A percentile compares a stretch with the other conserved stretches of the same genome.
Conservation (phyloP, 2,888 invertebrate genomes). For the Maniola hyperantus region DNA sequence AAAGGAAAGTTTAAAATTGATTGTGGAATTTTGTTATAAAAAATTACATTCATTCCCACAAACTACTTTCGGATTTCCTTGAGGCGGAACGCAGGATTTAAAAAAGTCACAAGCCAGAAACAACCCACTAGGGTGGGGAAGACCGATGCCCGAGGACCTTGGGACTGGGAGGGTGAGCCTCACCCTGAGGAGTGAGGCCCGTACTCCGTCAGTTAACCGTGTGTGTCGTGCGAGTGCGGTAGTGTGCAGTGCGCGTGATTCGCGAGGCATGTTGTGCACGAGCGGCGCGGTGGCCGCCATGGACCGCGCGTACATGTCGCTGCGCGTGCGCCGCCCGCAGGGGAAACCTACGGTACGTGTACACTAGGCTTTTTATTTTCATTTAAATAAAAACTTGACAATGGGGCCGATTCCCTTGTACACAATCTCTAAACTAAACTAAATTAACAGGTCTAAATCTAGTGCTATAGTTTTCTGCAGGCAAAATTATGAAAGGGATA, state of each 20-base stretch:
- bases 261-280: constrained; percentile 73
- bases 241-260: constrained; percentile 38
- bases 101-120: background rate
- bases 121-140: background rate
- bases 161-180: background rate
- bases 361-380: background rate
- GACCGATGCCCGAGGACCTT: background rate
- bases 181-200: no score
- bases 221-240: constrained; percentile 29
- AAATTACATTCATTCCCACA: no score
- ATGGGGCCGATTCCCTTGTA: no score
- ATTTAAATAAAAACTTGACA: no score
- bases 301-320: constrained; percentile 80
- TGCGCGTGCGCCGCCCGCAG: constrained; percentile 76
- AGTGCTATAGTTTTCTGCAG: no score
- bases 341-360: constrained; percentile 65
- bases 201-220: constrained; percentile 24
- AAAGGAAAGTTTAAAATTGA: no score
- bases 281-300: constrained; percentile 74
- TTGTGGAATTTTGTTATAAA: no score
- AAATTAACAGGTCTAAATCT: no score
- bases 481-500: no score
- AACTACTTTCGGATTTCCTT: no score
- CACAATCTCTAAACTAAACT: no score
- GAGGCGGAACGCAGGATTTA: no score